Evolutionary conservation across 2,888 invertebrate species (phyloP).

Genomic region (Parasteatoda lunata): DNA sequence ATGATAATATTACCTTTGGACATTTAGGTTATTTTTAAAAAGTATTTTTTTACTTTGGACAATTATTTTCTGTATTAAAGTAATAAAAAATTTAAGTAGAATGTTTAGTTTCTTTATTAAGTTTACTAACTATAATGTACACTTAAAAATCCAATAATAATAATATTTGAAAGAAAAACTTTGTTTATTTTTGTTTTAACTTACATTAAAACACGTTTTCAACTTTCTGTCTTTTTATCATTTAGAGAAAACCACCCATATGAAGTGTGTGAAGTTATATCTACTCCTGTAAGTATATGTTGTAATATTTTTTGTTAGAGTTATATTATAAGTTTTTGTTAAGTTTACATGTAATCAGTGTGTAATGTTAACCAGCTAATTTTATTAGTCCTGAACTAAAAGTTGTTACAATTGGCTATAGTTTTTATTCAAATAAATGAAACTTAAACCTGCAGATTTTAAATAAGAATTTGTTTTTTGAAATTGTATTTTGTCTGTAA

Average conservation of each 20-base stretch:
- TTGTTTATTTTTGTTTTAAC: neutral
- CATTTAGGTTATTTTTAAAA: too few relatives aligned
- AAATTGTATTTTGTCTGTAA: too few relatives aligned
- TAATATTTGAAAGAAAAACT: neutral
- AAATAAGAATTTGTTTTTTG: too few relatives aligned
- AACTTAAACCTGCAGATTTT: neutral
- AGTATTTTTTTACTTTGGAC: too few relatives aligned
- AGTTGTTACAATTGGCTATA: neutral
- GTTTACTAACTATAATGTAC: neutral
- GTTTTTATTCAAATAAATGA: neutral
- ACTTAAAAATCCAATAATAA: neutral
- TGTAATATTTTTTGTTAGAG: neutral
- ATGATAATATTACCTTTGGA: too few relatives aligned
- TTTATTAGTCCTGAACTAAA: neutral
- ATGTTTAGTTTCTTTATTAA: conserved; percentile 1
- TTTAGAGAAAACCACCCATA: conserved; percentile 60
- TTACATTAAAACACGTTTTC: neutral
- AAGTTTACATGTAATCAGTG: neutral
- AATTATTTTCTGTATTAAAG: too few relatives aligned
- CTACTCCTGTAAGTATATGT: conserved; percentile 48
- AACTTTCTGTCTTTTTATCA: neutral
- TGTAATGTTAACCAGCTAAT: too few relatives aligned
- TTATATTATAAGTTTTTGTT: neutral
- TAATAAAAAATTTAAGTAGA: neutral
- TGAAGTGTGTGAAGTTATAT: conserved; percentile 64